Conservation (phyloP, 2,888 invertebrate genomes). For the Polia nebulosa region DNA sequence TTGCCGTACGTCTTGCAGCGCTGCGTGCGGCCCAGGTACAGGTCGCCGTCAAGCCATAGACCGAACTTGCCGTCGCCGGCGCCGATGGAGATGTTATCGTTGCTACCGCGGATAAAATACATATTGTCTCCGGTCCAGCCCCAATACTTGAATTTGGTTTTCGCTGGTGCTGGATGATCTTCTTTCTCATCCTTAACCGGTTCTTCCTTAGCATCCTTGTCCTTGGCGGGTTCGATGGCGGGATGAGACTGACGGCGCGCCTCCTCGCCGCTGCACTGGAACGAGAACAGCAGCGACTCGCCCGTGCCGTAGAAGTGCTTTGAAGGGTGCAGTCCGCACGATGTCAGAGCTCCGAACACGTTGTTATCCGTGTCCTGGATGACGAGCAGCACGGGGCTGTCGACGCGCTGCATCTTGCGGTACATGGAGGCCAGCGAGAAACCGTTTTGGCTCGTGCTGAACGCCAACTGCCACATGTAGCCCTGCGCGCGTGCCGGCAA, state of each 20-base stretch:
- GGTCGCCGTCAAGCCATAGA: slow-evolving; percentile 99
- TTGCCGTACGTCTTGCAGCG: slow-evolving; percentile 99
- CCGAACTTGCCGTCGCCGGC: slow-evolving; percentile 99
- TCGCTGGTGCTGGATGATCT: slow-evolving; percentile 79
- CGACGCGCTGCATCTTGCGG: slow-evolving; percentile 98
- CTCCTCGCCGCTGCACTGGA: slow-evolving; percentile 87
- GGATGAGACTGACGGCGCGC: slow-evolving; percentile 67
- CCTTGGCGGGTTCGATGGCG: slow-evolving; percentile 63
- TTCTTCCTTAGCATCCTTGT: slow-evolving; percentile 69
- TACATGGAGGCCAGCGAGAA: slow-evolving; percentile 99
- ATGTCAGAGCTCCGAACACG: slow-evolving; percentile 98
- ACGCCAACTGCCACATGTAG: slow-evolving; percentile 98
- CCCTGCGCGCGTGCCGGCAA: slow-evolving; percentile 99
- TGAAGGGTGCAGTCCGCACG: slow-evolving; percentile 97
- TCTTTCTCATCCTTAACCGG: slow-evolving; percentile 65
- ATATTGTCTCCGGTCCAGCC: slow-evolving; percentile 99
- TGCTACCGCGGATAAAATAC: slow-evolving; percentile 99
- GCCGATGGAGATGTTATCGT: slow-evolving; percentile 98
- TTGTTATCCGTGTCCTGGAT: slow-evolving; percentile 98
- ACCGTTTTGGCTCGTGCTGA: slow-evolving; percentile 99
- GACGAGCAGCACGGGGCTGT: slow-evolving; percentile 98
- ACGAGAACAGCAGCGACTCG: slow-evolving; percentile 98
- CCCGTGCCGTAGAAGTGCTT: slow-evolving; percentile 99
- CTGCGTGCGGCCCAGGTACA: slow-evolving; percentile 98
- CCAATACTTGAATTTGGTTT: slow-evolving; percentile 97